Evolutionary conservation across 2,797 vertebrate genomes (phyloP).

Genomic region (Fratercula arctica): DNA sequence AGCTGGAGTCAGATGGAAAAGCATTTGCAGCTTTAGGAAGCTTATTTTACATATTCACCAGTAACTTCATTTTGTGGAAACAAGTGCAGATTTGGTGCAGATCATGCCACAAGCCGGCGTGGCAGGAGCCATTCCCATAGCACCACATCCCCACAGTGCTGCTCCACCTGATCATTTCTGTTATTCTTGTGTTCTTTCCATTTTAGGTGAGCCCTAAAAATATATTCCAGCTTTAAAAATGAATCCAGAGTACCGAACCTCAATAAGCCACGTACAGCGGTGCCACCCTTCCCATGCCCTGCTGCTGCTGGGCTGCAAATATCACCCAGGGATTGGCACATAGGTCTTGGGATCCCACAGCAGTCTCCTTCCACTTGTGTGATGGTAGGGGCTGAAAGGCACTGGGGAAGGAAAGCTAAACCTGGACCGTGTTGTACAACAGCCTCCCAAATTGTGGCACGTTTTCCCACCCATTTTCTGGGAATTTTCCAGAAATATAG

Average conservation of each 20-base stretch:
- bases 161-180: not conserved
- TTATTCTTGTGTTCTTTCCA: not conserved
- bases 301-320: not conserved
- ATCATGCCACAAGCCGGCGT: accelerated
- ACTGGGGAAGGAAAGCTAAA: not conserved
- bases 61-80: not conserved
- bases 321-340: not conserved
- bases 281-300: accelerated
- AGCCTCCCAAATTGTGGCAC: not conserved
- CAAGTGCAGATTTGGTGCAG: not conserved
- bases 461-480: not conserved
- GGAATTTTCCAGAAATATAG: not conserved
- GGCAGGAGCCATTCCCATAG: not conserved
- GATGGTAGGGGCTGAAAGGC: not conserved
- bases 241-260: not conserved
- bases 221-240: not conserved
- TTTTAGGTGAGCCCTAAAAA: not conserved
- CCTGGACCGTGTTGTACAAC: accelerated
- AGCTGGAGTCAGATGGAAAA: slow-evolving; percentile 33
- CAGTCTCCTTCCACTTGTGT: not conserved
- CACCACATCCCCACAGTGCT: not conserved
- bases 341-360: not conserved
- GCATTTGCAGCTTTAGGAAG: not conserved
- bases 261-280: accelerated
- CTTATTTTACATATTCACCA: slow-evolving; percentile 33